Base-by-base conservation (phyloP, 1,140 invertebrate species). In the Araneus ventricosus region DNA sequence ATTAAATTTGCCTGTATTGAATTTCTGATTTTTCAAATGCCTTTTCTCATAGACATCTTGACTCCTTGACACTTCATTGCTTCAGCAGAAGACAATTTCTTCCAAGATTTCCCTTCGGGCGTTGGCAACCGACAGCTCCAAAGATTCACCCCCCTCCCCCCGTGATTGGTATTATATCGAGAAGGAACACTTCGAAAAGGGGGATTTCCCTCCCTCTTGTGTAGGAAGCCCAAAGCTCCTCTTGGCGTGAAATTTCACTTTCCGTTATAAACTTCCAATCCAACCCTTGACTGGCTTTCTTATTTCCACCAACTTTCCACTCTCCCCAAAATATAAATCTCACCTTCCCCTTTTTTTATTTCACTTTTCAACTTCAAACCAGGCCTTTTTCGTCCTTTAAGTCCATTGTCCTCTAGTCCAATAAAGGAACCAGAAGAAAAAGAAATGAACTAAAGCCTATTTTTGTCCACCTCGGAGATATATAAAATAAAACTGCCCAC, bases 201-300 rank as follows among this genome's bases (percentile, higher is more conserved):
- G 20, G 20, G 30, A 82, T 52, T 57, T 39, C 27, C 45, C 82
- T 75, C 20, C 82, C 39, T 41, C 37, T 82, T 82, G 70, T 75
- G 70, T 4, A 37, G 70, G 57, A 91, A 61, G 79, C 59, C 82
- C n/a, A 82, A 75, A 85, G 90, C 30, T 63, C 63, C 27, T 82
- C 14, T 92, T 92, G 90, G 90, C 90, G 90, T 92, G 90, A 92
- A 92, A 92, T 92, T 92, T 92, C 90, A 92, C 90, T 92, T 92
- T 92, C 82, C 37, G 41, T 82, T 84, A 82, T 41, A 84, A 91
- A 82, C 57, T 90, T 91, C 39, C 89, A 91, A 91, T 91, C 89
- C 80, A 91, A 91, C 89, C 89, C 89, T 91, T 91, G 89, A 91
- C 89, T 91, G 89, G 89, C 80, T 91, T 84, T 84, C 79, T 57